Base-by-base conservation (phyloP, 1,140 invertebrate species). In the Coenobita brevimanus region DNA sequence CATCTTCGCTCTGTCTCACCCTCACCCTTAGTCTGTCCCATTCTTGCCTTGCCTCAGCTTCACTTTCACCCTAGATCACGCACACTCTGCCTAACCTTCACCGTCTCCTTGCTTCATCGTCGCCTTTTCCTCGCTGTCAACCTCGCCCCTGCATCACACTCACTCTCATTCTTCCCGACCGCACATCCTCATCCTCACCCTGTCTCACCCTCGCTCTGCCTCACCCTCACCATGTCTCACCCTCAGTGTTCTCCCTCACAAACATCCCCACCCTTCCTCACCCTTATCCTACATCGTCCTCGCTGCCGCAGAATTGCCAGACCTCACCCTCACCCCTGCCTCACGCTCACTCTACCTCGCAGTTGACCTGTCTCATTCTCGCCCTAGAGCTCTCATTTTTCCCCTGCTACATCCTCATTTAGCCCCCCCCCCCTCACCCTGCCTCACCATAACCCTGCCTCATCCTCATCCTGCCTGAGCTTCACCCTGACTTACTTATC, bases 141-240 rank as follows among this genome's bases (percentile, higher is more conserved):
- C 41, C 41, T 76, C 33, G 21, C 73, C 27, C 73, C 46, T 38
- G 27, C 41, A n/a, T 41, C 38, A 10, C 13, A 13, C 69, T 33
- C 36, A 2, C 13, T 17, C 33, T 15, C 13, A 2, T 17, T 33
- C 4, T 2, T 6, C 17, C 69, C 38, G 4, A 13, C 69, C 30
- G 6, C 64, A 6, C 64, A 6, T 24, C 30, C 64, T 67, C 30
- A 15, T 38, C 17, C 38, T 38, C 38, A 36, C 43, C 21, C 71
- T 75, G 17, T 75, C 71, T 75, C 71, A 41, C 33, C 43, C 71
- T 67, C 30, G 21, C 71, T 75, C 71, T 75, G 30, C 43, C 71
- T 41, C 71, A 24, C 71, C 43, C 71, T 71, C 69, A 36, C 69
- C 38, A 21, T 71, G 27, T 71, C 69, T 24, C 69, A 36, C 69